Conservation (phyloP, 92 coral and sea anemone genomes). For the Isaurus tuberculatus region DNA sequence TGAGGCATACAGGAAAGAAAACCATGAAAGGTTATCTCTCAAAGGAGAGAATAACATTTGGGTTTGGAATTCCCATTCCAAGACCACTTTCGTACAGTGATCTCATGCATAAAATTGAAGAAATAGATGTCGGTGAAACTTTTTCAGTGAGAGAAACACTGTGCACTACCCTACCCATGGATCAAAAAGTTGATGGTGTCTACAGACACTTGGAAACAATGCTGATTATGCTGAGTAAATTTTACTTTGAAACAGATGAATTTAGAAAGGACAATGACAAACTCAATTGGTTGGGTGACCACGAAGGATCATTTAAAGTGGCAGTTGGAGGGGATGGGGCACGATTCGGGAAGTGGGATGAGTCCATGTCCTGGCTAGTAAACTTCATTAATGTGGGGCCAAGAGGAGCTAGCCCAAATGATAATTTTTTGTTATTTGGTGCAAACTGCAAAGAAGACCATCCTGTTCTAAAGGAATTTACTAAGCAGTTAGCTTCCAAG, state of each 20-base stretch:
- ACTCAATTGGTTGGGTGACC: conserved; percentile 49
- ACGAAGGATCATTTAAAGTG: conserved; percentile 28
- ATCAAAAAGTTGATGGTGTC: conserved; percentile 63
- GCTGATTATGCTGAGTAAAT: conserved; percentile 40
- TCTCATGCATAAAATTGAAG: conserved; percentile 42
- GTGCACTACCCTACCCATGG: conserved; percentile 59
- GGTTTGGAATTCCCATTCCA: conserved; percentile 70
- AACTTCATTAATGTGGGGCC: conserved; percentile 75
- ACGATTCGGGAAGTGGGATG: conserved; percentile 78
- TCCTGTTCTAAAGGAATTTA: neutral
- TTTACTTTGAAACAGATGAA: conserved; percentile 50
- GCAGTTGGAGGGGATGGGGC: conserved; percentile 72
- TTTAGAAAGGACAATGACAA: conserved; percentile 48
- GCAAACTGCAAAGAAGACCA: conserved; percentile 57
- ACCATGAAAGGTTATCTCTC: conserved; percentile 61
- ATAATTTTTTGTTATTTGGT: conserved; percentile 66
- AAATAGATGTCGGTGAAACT: conserved; percentile 57
- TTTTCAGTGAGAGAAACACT: conserved; percentile 56
- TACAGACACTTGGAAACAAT: conserved; percentile 62
- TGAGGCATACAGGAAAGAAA: conserved; percentile 51
- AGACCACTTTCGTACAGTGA: conserved; percentile 61
- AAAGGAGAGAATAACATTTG: conserved; percentile 56
- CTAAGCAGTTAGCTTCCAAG: conserved; percentile 13
- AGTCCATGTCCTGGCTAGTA: conserved; percentile 67
- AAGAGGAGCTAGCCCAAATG: conserved; percentile 65